These are phyloP conservation scores for Saimiri boliviensis DNA, from an alignment of 2,113 vertebrate genomes.

Conservation along the genomic window DNA sequence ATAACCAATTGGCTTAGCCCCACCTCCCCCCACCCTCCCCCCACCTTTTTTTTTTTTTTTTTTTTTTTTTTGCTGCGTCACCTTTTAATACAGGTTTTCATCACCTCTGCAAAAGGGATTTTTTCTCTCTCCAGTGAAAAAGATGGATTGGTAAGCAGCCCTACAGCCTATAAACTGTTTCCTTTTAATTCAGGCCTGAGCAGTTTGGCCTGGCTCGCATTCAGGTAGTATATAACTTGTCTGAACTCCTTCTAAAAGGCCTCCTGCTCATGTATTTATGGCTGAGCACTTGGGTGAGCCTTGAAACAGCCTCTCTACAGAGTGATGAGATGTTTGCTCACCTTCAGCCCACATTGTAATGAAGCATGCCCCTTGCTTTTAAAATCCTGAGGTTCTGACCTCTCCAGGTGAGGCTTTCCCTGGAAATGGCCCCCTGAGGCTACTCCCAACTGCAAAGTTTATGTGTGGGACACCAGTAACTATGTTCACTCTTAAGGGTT, in stretches of 20 bases:
- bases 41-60: too few species aligned
- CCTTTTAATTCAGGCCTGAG: conserved; percentile 66
- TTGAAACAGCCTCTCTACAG: conserved; percentile 58
- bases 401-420: conserved; percentile 56
- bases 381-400: conserved; percentile 43
- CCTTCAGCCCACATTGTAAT: not conserved
- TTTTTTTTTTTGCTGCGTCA: conserved; percentile 21
- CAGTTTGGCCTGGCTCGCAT: conserved; percentile 69
- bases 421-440: not conserved
- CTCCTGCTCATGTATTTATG: conserved; percentile 57
- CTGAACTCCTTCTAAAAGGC: conserved; percentile 57
- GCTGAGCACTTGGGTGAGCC: conserved; percentile 53
- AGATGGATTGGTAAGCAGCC: conserved; percentile 70
- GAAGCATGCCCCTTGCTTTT: not conserved
- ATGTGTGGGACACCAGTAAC: not conserved
- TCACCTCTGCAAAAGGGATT: conserved; percentile 62
- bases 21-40: too few species aligned
- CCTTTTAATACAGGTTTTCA: conserved; percentile 76
- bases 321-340: not conserved
- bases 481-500: not conserved
- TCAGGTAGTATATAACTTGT: conserved; percentile 71
- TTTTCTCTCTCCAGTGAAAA: conserved; percentile 66
- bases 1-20: conserved; percentile 18
- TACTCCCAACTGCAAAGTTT: conserved; percentile 19
- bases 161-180: conserved; percentile 75